Base-by-base conservation (phyloP, 2,797 vertebrate genomes). In the Chlorospingus semifuscus region DNA sequence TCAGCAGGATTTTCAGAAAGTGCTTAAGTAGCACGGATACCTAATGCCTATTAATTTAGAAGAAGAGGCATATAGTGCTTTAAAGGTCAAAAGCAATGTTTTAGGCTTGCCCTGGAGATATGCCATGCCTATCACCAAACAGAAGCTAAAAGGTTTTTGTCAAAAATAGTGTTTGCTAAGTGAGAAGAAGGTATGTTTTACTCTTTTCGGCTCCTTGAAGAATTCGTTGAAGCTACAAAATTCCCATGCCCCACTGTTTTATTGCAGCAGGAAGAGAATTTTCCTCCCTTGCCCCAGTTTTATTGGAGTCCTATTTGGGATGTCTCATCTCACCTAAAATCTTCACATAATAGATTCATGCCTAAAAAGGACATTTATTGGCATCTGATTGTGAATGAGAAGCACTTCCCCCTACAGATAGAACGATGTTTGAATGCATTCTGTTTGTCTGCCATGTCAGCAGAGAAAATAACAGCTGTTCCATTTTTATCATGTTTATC, bases 31-130 rank as follows among this genome's bases (percentile, higher is more conserved):
- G 30, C 21, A 9, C 76, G 22, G 17, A 29, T 87, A 56, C 12
- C 59, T 90, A 82, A 60, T 89, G 42, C 30, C 18, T 65, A 66
- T 76, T 93, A 79, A 66, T 79, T 90, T 83, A 53, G 55, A 61
- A 83, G 84, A 88, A 86, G 57, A 53, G 83, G 22, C 19, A 72
- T 75, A n/a, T 47, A 69, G 79, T 66, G 22, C 44, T 93, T 77
- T 85, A 89, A 90, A 92, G 69, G 76, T 93, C 68, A 91, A 91
- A 95, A 83, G 8, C 15, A 78, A 46, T 72, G n/a, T 63, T 85
- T 91, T 86, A 93, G 72, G 53, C 66, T 86, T 84, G 52, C 46
- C 49, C 49, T 77, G 30, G 76, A 86, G 66, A 55, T 78, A 63
- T 0, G 7, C 34, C 2, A 7, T 5, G 3, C 83, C 71, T 91